Percentiles rank a stretch among this genome's conserved stretches.
phyloP scores from a whole-genome alignment of 2,888 invertebrate species.

The Gibbula magus region DNA sequence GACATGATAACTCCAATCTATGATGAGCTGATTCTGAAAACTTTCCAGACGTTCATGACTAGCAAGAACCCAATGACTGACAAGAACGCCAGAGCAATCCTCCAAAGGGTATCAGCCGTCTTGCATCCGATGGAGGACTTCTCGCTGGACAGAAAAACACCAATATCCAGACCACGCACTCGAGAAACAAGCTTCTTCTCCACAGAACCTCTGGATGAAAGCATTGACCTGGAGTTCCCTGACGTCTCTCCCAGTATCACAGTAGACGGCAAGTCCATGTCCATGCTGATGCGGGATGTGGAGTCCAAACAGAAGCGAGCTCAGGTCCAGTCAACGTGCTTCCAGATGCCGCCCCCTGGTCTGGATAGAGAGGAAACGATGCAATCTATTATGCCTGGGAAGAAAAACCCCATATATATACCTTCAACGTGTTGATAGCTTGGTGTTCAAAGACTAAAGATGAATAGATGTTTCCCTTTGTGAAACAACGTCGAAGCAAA shows the following conservation, averaged over 20 bases:
- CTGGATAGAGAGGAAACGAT: constrained; percentile 40
- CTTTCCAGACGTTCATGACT: constrained; percentile 55
- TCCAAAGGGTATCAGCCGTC: constrained; percentile 1
- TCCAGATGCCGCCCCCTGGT: constrained; percentile 56
- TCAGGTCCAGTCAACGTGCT: constrained; percentile 47
- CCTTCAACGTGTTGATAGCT: background rate
- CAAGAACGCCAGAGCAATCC: background rate
- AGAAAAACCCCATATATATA: background rate
- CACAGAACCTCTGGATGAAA: background rate
- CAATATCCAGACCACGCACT: background rate
- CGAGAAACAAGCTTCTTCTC: background rate
- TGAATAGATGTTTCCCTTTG: too few relatives aligned
- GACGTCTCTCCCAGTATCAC: background rate
- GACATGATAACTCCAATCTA: constrained; percentile 63
- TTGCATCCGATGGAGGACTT: background rate
- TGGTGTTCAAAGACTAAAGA: background rate
- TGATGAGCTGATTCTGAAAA: constrained; percentile 60
- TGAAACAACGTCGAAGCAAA: too few relatives aligned
- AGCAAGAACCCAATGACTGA: background rate
- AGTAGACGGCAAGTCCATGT: background rate
- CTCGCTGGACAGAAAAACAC: background rate
- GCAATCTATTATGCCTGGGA: background rate
- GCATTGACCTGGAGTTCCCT: background rate
- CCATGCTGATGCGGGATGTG: background rate
- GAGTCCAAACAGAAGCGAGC: background rate